Evolutionary conservation across 2,797 vertebrate genomes (phyloP).

Genomic region (Darevskia nairensis): DNA sequence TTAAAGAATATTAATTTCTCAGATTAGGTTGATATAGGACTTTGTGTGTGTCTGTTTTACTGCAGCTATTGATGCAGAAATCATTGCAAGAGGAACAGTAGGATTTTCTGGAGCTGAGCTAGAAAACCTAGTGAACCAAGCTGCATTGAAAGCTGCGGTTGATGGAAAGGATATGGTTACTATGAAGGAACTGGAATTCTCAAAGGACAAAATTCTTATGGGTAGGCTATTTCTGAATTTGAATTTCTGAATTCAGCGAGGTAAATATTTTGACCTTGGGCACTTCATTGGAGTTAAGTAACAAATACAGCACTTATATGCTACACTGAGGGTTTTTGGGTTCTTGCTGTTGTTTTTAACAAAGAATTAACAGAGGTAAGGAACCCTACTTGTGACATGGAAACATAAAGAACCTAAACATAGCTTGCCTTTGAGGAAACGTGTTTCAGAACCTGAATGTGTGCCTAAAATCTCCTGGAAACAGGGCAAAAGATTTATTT

Average conservation of each 20-base stretch:
- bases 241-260: neutral
- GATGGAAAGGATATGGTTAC: slow-evolving; percentile 96
- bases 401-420: neutral
- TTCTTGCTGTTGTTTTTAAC: no score
- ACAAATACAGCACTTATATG: no score
- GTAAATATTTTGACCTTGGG: neutral
- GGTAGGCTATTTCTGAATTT: slow-evolving; percentile 75
- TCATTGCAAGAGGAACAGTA: slow-evolving; percentile 96
- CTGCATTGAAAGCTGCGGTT: slow-evolving; percentile 95
- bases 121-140: slow-evolving; percentile 98
- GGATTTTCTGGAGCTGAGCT: slow-evolving; percentile 98
- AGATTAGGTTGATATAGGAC: neutral
- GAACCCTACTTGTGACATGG: neutral
- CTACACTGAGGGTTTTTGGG: neutral
- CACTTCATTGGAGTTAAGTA: neutral
- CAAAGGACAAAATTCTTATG: slow-evolving; percentile 99
- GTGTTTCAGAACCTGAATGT: neutral
- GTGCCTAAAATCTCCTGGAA: neutral
- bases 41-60: slow-evolving; percentile 29
- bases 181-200: slow-evolving; percentile 94
- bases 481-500: neutral
- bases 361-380: no score
- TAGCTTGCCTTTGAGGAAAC: neutral
- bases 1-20: neutral
- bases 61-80: slow-evolving; percentile 87